Evolutionary conservation across 2,797 vertebrate genomes (phyloP), one percentile per base, ranked within the genome.

Genomic region (Halcyon chelicuti): DNA sequence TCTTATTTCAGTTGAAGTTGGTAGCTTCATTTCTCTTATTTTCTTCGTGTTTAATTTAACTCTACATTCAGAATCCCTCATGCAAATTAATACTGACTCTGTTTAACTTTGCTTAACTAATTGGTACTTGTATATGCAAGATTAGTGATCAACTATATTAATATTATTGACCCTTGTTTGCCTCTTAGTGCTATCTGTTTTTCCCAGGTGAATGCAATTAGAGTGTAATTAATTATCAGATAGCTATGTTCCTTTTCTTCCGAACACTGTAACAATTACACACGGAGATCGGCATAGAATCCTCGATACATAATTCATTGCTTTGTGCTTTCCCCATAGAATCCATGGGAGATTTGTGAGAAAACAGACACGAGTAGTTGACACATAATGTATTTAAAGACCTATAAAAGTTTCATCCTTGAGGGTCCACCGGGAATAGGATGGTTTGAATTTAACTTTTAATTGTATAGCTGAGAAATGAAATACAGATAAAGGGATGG

Each of bases 181-280:
- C 80, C 77, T 71, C 29, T 75, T 57, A 63, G 54, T 86, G 49
- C 74, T 94, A 81, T 40, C 75, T 94, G 0, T 82, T 90, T 95
- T 91, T 92, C 94, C 80, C 94, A 96, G 75, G 72, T 96, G 92
- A 91, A 75, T 80, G 86, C 42, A 89, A 93, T 87, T 94, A 92
- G 39, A 93, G 49, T 4, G 3, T 83, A 96, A 94, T 96, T 94
- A 94, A 94, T 91, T 86, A 86, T 79, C 90, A 73, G 86, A 90
- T 57, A 79, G 71, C 73, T 67, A 21, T 67, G 63, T 93, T 94
- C 55, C 37, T 90, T 93, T 95, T 86, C 67, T 85, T 95, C 55
- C 0, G 0, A 96, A 57, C 91, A 61, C 49, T 73, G 44, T 67
- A 88, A 86, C 76, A 71, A 82, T 75, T 90, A 88, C 65, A 68